These are phyloP conservation scores for Glandiceps talaboti DNA, from an alignment of 53 echinoderm and acorn worm genomes.

Conservation along the genomic window DNA sequence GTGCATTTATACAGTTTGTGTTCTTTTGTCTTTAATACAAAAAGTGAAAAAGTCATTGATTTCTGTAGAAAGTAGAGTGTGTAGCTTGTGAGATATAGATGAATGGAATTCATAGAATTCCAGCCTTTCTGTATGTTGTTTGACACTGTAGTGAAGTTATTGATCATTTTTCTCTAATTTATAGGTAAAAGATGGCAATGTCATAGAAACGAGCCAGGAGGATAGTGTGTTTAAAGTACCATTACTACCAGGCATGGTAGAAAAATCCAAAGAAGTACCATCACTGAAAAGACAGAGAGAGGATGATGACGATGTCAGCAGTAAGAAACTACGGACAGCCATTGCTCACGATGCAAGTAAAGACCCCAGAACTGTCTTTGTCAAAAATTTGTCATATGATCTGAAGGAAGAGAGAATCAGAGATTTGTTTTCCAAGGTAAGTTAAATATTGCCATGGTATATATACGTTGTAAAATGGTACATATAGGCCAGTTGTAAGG, in stretches of 20 bases:
- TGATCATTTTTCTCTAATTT: neutral
- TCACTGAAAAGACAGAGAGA: constrained; percentile 24
- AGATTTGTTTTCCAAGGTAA: constrained; percentile 46
- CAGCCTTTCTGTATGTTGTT: neutral
- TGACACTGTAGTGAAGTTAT: neutral
- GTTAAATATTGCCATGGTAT: too few relatives aligned
- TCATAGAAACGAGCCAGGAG: neutral
- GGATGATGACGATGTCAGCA: too few relatives aligned
- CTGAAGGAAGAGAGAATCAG: constrained; percentile 35
- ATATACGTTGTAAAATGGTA: too few relatives aligned
- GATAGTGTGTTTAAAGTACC: constrained; percentile 23
- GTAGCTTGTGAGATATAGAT: too few relatives aligned
- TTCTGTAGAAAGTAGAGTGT: too few relatives aligned
- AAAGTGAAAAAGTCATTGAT: too few relatives aligned
- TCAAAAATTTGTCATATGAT: constrained; percentile 75
- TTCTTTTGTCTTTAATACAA: too few relatives aligned
- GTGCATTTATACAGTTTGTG: too few relatives aligned
- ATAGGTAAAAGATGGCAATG: neutral
- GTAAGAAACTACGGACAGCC: too few relatives aligned
- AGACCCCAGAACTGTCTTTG: constrained; percentile 58
- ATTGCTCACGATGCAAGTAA: constrained; percentile 16
- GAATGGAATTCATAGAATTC: neutral
- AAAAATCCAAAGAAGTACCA: neutral
- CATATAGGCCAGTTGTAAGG: too few relatives aligned
- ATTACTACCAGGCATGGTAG: constrained; percentile 1